Evolutionary conservation across 2,888 invertebrate species (phyloP).

Genomic region (Dioctria rufipes): DNA sequence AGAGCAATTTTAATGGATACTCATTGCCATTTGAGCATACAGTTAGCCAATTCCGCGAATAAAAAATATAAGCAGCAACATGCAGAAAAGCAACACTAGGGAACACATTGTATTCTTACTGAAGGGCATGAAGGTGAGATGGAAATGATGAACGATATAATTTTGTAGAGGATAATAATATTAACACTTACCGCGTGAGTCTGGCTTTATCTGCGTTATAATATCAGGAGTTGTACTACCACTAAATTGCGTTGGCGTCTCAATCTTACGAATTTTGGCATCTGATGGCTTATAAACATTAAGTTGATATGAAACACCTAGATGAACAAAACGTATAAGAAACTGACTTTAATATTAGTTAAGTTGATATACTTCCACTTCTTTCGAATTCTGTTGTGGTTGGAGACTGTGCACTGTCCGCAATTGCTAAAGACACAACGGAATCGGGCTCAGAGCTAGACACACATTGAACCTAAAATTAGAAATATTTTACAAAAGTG

Average conservation of each 20-base stretch:
- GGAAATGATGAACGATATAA: constrained; percentile 15
- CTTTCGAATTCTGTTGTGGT: constrained; percentile 69
- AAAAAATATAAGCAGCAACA: constrained; percentile 30
- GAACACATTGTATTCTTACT: not conserved
- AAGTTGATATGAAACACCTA: constrained; percentile 66
- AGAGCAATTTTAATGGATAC: not conserved
- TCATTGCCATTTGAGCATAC: not conserved
- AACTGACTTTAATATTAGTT: not conserved
- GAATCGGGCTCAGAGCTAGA: constrained; percentile 89
- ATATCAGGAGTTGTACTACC: constrained; percentile 61
- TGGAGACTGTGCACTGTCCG: constrained; percentile 70
- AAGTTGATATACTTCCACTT: constrained; percentile 64
- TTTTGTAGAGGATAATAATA: not conserved
- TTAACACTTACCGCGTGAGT: constrained; percentile 66
- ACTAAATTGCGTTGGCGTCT: constrained; percentile 65
- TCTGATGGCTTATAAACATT: constrained; percentile 69
- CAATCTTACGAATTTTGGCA: constrained; percentile 68
- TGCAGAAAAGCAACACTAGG: constrained; percentile 18
- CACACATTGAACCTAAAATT: constrained; percentile 90
- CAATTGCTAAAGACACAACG: constrained; percentile 72
- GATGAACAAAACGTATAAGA: constrained; percentile 48
- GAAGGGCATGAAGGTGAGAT: constrained; percentile 35
- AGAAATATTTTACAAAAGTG: constrained; percentile 36
- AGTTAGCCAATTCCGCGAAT: constrained; percentile 44
- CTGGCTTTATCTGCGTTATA: constrained; percentile 63